These are phyloP conservation scores for Copidosoma aretas DNA, from an alignment of 2,888 invertebrate species.

Conservation along the genomic window DNA sequence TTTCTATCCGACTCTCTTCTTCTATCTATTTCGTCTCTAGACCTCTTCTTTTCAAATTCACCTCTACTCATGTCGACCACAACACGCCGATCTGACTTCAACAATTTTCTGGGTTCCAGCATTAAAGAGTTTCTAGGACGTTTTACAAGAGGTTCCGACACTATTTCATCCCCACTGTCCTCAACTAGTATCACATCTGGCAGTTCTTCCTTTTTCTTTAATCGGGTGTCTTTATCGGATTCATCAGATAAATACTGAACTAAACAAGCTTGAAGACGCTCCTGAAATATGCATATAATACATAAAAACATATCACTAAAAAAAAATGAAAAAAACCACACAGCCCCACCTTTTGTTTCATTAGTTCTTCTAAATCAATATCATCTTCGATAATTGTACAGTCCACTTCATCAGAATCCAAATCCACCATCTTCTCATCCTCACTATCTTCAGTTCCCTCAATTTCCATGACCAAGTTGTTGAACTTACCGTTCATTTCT, in stretches of 20 bases:
- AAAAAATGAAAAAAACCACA: background rate
- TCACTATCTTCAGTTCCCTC: conserved; percentile 59
- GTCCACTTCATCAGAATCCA: conserved; percentile 67
- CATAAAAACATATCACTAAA: background rate
- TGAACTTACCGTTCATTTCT: conserved; percentile 56
- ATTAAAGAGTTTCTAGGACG: conserved; percentile 60
- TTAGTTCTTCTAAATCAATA: conserved; percentile 85
- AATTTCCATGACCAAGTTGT: conserved; percentile 53
- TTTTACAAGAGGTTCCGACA: conserved; percentile 57
- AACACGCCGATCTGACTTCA: conserved; percentile 57
- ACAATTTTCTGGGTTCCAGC: conserved; percentile 53
- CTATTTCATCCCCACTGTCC: conserved; percentile 68
- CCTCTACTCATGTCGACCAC: conserved; percentile 58
- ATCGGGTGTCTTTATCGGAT: conserved; percentile 67
- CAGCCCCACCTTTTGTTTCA: conserved; percentile 80
- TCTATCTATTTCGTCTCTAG: conserved; percentile 52
- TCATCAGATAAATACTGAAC: conserved; percentile 78
- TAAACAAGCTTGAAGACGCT: conserved; percentile 75
- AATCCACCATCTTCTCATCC: conserved; percentile 59
- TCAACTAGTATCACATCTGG: conserved; percentile 71
- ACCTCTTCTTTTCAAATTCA: conserved; percentile 42
- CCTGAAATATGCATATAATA: conserved; percentile 52
- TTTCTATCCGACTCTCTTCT: conserved; percentile 52
- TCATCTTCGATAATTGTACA: conserved; percentile 82
- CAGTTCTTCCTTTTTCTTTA: conserved; percentile 55